A percentile compares a stretch with the other conserved stretches of the same genome.
phyloP scores from a whole-genome alignment of 2,113 vertebrate species.

The Notarius lentiginosus region DNA sequence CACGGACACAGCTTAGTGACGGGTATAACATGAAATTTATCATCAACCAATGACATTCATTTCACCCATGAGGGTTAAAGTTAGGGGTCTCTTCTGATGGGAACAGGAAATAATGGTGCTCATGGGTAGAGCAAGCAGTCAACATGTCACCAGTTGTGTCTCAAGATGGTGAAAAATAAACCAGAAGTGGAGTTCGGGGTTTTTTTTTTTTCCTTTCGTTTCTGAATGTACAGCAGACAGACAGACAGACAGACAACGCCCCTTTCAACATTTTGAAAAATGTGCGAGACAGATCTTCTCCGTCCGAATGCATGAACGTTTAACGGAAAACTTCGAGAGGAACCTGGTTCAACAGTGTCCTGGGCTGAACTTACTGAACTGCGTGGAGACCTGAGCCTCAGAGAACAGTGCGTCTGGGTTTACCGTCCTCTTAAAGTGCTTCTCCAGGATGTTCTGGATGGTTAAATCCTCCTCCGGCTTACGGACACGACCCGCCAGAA shows the following conservation, averaged over 20 bases:
- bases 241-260: no score
- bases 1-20: neutral
- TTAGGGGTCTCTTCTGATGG: neutral
- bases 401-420: conserved; percentile 84
- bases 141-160: neutral
- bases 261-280: neutral
- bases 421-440: conserved; percentile 89
- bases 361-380: conserved; percentile 81
- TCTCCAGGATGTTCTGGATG: conserved; percentile 87
- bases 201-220: neutral
- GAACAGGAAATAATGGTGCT: neutral
- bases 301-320: neutral
- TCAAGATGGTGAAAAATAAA: neutral
- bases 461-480: conserved; percentile 86
- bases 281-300: no score
- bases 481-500: conserved; percentile 91
- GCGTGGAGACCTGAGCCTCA: conserved; percentile 76
- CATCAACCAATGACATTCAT: neutral
- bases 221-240: neutral
- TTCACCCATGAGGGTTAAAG: neutral
- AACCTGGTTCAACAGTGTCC: no score
- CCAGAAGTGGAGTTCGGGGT: no score
- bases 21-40: neutral
- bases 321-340: neutral
- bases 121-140: neutral